Percentiles rank a stretch among this genome's conserved stretches.
Evolutionary conservation across 2,888 invertebrate genomes (phyloP).

Genomic region (Herminia tarsipennalis): DNA sequence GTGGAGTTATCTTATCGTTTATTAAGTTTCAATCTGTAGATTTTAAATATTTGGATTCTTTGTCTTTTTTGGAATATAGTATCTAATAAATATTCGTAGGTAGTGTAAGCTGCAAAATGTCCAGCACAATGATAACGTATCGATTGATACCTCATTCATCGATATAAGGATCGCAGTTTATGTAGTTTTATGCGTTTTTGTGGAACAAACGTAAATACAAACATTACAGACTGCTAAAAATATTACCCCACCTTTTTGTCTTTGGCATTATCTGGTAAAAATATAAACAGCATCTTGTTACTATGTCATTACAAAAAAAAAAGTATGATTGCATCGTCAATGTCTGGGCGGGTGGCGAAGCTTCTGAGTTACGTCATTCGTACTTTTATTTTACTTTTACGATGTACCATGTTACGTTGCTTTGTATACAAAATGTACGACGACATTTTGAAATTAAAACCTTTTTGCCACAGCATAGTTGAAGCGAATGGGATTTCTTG

Average conservation of each 20-base stretch:
- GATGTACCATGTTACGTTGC: constrained; percentile 24
- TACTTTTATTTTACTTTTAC: constrained; percentile 33
- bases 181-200: too few relatives aligned
- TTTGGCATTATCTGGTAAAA: not conserved
- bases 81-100: not conserved
- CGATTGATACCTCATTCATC: too few relatives aligned
- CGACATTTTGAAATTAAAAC: constrained; percentile 22
- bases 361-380: constrained; percentile 21
- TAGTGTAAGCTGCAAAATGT: too few relatives aligned
- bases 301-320: constrained; percentile 9
- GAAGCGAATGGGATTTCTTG: too few relatives aligned
- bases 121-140: too few relatives aligned
- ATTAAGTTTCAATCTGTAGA: too few relatives aligned
- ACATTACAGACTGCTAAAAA: too few relatives aligned
- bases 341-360: constrained; percentile 9
- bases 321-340: constrained; percentile 17
- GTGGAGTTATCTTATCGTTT: not conserved
- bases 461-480: not conserved
- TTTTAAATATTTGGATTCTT: too few relatives aligned
- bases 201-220: too few relatives aligned
- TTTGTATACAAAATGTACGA: constrained; percentile 14
- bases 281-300: not conserved
- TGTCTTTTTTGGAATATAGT: not conserved
- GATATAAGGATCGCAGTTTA: too few relatives aligned
- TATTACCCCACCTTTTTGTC: too few relatives aligned